These are phyloP conservation scores for Morelia viridis DNA, from an alignment of 2,797 vertebrate species.

Conservation along the genomic window DNA sequence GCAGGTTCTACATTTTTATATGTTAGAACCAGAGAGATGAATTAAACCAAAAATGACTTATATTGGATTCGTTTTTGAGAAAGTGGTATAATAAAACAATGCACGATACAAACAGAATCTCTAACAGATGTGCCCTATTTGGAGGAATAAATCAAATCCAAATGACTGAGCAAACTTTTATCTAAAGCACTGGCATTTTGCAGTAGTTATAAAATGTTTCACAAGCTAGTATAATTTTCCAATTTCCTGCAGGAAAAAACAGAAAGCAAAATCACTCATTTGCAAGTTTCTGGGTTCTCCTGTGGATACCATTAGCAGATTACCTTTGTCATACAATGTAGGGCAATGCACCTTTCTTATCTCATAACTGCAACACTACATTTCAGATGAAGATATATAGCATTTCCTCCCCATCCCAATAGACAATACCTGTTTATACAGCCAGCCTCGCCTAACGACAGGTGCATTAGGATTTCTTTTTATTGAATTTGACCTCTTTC, in stretches of 20 bases:
- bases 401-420: not conserved
- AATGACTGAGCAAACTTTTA: not conserved
- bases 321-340: not conserved
- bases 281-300: not conserved
- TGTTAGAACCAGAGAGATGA: not conserved
- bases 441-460: conserved; percentile 90
- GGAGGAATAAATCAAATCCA: not conserved
- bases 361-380: not conserved
- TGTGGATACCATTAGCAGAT: not conserved
- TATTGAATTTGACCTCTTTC: conserved; percentile 97
- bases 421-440: conserved; percentile 92
- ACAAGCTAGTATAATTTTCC: not conserved
- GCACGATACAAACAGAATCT: not conserved
- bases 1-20: not conserved
- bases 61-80: not conserved
- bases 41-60: not conserved
- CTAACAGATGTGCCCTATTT: not conserved
- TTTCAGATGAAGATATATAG: not conserved
- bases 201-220: not conserved
- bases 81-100: not conserved
- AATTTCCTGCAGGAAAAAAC: not conserved
- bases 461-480: conserved; percentile 93
- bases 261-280: not conserved
- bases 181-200: not conserved
- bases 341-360: not conserved